Conservation (phyloP, 2,113 vertebrate species). For the Riparia riparia region DNA sequence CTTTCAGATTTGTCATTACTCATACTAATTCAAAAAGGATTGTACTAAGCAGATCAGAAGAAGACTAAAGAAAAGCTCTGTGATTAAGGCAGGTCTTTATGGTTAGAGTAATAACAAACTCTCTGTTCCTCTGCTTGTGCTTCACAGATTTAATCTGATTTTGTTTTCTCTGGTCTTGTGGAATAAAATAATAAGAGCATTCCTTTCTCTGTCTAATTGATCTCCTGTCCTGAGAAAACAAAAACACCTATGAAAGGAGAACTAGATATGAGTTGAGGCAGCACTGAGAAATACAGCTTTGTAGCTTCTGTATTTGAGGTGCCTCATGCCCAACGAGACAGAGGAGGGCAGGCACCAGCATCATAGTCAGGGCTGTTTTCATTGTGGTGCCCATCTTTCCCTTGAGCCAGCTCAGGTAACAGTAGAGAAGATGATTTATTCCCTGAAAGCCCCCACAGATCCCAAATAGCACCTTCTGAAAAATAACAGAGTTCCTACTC, state of each 20-base stretch:
- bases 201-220: background rate
- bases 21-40: background rate
- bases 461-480: background rate
- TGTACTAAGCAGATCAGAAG: background rate
- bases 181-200: background rate
- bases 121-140: background rate
- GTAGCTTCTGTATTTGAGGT: background rate
- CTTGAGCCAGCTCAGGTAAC: background rate
- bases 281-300: background rate
- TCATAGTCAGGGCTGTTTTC: background rate
- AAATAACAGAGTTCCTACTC: background rate
- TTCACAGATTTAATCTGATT: slow-evolving; percentile 21
- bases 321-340: accelerated
- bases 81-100: background rate
- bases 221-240: background rate
- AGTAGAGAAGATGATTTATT: background rate
- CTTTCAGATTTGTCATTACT: background rate
- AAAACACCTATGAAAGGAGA: background rate
- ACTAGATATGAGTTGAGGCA: background rate
- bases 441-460: background rate
- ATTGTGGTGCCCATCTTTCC: accelerated
- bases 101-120: background rate
- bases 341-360: background rate
- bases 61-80: slow-evolving; percentile 7
- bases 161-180: background rate